Evolutionary conservation across 1,140 invertebrate genomes (phyloP).

Genomic region (Cydia fagiglandana): DNA sequence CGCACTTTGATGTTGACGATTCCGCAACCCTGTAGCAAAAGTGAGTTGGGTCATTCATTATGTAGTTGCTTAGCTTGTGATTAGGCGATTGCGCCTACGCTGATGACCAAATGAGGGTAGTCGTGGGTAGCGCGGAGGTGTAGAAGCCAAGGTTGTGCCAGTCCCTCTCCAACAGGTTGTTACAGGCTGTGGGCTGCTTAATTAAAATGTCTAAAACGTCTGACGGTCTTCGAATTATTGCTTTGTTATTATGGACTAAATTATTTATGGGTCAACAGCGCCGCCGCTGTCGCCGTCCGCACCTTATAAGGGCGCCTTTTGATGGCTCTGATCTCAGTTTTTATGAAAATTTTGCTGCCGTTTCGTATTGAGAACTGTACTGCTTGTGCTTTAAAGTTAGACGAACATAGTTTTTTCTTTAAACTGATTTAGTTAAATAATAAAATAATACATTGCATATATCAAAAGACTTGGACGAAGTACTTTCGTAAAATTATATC

Average conservation of each 20-base stretch:
- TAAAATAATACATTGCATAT: too few relatives aligned
- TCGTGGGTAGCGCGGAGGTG: slow-evolving; percentile 74
- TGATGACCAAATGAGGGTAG: slow-evolving; percentile 77
- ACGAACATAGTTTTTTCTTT: not conserved
- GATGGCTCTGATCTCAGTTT: slow-evolving; percentile 23
- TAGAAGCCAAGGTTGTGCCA: slow-evolving; percentile 73
- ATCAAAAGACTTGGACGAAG: too few relatives aligned
- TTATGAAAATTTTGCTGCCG: not conserved
- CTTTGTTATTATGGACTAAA: slow-evolving; percentile 41
- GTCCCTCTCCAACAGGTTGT: slow-evolving; percentile 63
- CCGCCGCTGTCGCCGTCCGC: slow-evolving; percentile 6
- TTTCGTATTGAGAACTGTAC: not conserved
- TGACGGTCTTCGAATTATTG: slow-evolving; percentile 52
- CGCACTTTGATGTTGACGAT: slow-evolving; percentile 56
- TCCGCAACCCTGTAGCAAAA: slow-evolving; percentile 69
- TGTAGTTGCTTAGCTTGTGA: slow-evolving; percentile 69
- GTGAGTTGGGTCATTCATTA: slow-evolving; percentile 71
- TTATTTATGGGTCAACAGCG: slow-evolving; percentile 40
- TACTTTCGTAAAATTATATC: not conserved
- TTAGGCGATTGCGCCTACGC: slow-evolving; percentile 70
- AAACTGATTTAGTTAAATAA: not conserved
- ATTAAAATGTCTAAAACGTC: slow-evolving; percentile 62
- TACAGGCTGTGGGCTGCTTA: slow-evolving; percentile 69
- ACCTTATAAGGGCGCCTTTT: slow-evolving; percentile 20
- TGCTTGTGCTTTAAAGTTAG: not conserved